Base-by-base conservation (phyloP, 1,140 invertebrate species). In the Lepidostoma basale region DNA sequence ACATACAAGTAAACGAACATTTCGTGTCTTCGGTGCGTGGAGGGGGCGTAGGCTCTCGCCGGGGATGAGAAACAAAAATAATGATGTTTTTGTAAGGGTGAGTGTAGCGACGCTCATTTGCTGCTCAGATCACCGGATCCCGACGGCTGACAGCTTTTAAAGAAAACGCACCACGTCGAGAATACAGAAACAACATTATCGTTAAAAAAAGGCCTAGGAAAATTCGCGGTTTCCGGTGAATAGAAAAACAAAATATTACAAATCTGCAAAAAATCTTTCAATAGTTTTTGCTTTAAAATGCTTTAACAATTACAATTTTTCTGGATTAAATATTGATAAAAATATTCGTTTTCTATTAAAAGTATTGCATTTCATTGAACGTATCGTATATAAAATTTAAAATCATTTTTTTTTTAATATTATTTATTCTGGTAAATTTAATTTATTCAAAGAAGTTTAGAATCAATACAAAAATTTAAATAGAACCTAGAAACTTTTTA, bases 11-110 rank as follows among this genome's bases (percentile, higher is more conserved):
- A n/a, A n/a, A n/a, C n/a, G n/a, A n/a, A n/a, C n/a, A n/a, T n/a
- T n/a, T n/a, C n/a, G n/a, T n/a, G n/a, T n/a, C n/a, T n/a, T n/a
- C n/a, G n/a, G n/a, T n/a, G n/a, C n/a, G n/a, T n/a, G n/a, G n/a
- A n/a, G n/a, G n/a, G n/a, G n/a, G n/a, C n/a, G n/a, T n/a, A n/a
- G n/a, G n/a, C n/a, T n/a, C n/a, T n/a, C n/a, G n/a, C n/a, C n/a
- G n/a, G n/a, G 44, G 5, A 8, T 45, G 6, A 45, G 5, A 45
- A n/a, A 8, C 6, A 14, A 45, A 45, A 45, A 45, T 45, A 45
- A 45, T 45, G 44, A 45, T 45, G 44, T 45, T 45, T 45, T 45
- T 45, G 14, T 45, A 45, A 20, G 20, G 44, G 14, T 14, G 14
- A 45, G 14, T n/a, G 44, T 45, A 45, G 44, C 20, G 30, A 33